Percentiles rank a stretch among this genome's conserved stretches.
Evolutionary conservation across 1,140 invertebrate genomes (phyloP).

Genomic region (Camponotus floridanus): DNA sequence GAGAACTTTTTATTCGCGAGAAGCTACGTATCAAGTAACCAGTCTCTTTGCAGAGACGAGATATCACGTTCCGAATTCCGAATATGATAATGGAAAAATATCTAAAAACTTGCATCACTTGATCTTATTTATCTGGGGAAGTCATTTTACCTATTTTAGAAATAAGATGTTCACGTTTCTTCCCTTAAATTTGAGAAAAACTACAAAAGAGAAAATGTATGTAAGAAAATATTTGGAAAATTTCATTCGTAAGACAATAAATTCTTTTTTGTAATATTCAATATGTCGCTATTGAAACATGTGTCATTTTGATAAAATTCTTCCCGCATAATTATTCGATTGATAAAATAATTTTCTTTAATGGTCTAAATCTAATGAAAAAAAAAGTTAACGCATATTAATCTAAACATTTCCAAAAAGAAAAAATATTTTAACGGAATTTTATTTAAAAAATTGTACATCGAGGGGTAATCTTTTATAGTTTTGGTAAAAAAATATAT

Average conservation of each 20-base stretch:
- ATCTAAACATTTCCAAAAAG: not conserved
- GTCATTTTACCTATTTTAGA: not conserved
- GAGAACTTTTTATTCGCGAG: slow-evolving; percentile 45
- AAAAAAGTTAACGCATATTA: not conserved
- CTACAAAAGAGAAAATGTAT: not conserved
- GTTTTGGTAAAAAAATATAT: slow-evolving; percentile 1
- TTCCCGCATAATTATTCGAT: not conserved
- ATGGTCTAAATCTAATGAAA: not conserved
- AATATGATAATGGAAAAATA: slow-evolving; percentile 25
- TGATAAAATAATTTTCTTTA: not conserved
- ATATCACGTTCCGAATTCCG: slow-evolving; percentile 6
- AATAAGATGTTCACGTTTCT: not conserved
- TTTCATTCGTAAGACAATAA: not conserved
- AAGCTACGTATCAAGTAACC: slow-evolving; percentile 1
- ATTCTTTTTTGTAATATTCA: not conserved
- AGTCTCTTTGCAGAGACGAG: not conserved
- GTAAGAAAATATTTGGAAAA: not conserved
- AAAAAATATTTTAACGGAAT: not conserved
- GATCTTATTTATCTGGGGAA: not conserved
- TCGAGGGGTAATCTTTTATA: not conserved
- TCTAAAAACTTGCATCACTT: slow-evolving; percentile 3
- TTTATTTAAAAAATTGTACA: not conserved
- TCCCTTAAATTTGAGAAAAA: not conserved
- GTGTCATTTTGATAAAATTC: not conserved
- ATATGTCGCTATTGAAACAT: not conserved